These are phyloP conservation scores for Lordiphosa collinella DNA, from an alignment of 1,140 invertebrate genomes.

Conservation along the genomic window DNA sequence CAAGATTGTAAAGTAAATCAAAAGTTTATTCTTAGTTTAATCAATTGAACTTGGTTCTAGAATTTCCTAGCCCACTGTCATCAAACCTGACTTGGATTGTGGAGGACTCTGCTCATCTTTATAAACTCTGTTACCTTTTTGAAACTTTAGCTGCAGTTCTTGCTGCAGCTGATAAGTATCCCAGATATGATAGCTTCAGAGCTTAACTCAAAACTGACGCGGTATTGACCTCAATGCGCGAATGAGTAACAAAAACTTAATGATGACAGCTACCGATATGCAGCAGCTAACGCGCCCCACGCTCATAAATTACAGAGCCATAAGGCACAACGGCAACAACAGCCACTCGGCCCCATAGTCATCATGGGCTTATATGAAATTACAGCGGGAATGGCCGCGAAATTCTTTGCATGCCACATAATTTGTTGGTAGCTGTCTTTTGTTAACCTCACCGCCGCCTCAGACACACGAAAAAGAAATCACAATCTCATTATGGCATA, in stretches of 20 bases:
- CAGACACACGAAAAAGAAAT: constrained; percentile 71
- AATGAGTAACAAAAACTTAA: constrained; percentile 46
- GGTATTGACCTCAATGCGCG: constrained; percentile 46
- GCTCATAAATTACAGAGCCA: constrained; percentile 59
- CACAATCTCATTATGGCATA: constrained; percentile 77
- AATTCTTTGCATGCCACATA: constrained; percentile 75
- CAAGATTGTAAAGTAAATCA: no score
- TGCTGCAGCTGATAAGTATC: constrained; percentile 4
- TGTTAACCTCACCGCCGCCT: constrained; percentile 8
- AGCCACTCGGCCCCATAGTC: constrained; percentile 6
- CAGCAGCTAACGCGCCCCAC: constrained; percentile 14
- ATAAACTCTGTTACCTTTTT: no score
- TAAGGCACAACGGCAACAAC: constrained; percentile 19
- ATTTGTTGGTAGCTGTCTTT: constrained; percentile 66
- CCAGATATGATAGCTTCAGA: not conserved
- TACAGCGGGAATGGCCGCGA: constrained; percentile 48
- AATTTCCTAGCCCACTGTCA: no score
- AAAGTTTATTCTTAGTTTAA: no score
- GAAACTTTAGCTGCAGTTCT: no score
- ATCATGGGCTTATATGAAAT: constrained; percentile 34
- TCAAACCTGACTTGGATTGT: no score
- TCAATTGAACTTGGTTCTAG: no score
- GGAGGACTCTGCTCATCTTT: no score
- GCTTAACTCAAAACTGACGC: constrained; percentile 18
- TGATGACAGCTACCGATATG: constrained; percentile 76